Evolutionary conservation across 1,140 invertebrate species (phyloP).

Genomic region (Ceratosolen fusciceps): DNA sequence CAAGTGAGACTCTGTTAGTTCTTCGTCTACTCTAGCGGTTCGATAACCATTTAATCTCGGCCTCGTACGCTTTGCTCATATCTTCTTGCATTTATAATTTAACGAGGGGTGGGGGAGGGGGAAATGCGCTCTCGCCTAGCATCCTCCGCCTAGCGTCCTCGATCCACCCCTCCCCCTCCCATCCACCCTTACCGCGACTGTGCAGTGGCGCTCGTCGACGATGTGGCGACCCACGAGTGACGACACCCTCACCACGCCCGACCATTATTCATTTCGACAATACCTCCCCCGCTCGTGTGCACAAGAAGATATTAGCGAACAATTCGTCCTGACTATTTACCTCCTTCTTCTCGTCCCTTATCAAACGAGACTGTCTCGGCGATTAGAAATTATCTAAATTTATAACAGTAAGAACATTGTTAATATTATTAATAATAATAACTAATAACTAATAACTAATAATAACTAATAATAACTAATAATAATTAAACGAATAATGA

Average conservation of each 20-base stretch:
- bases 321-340: neutral
- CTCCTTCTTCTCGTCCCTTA: neutral
- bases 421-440: too few relatives aligned
- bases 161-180: neutral
- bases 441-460: too few relatives aligned
- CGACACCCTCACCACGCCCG: too few relatives aligned
- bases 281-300: neutral
- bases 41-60: neutral
- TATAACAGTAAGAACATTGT: too few relatives aligned
- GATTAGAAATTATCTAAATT: neutral
- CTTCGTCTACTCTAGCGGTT: neutral
- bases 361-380: neutral
- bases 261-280: neutral
- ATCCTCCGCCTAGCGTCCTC: too few relatives aligned
- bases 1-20: conserved; percentile 15
- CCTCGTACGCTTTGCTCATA: neutral
- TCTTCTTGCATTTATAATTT: conserved; percentile 26
- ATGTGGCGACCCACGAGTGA: neutral
- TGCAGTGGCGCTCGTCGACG: neutral
- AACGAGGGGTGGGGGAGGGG: neutral
- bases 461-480: too few relatives aligned
- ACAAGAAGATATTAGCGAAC: conserved; percentile 10
- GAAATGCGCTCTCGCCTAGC: too few relatives aligned
- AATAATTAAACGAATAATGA: too few relatives aligned
- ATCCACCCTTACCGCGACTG: neutral